Evolutionary conservation across 2,113 vertebrate genomes (phyloP).

Genomic region (Elgaria multicarinata): DNA sequence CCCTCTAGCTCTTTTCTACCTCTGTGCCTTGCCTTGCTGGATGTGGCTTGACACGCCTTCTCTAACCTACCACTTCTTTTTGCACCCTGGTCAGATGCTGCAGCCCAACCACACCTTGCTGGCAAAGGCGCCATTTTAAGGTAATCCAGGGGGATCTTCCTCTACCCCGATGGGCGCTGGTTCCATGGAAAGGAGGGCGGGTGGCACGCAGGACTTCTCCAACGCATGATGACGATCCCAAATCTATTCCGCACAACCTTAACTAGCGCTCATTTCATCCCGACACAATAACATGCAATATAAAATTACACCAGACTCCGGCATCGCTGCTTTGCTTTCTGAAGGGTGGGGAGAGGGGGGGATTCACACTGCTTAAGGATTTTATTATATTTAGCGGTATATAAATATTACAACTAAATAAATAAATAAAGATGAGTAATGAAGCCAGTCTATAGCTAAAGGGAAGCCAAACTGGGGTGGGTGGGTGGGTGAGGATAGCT

Average conservation of each 20-base stretch:
- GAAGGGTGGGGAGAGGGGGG: too few relatives aligned
- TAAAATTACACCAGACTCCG: slow-evolving; percentile 11
- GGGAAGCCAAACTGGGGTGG: slow-evolving; percentile 3
- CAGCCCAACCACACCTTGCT: background rate
- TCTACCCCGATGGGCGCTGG: too few relatives aligned
- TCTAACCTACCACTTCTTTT: background rate
- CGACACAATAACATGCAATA: too few relatives aligned
- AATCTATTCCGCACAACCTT: background rate
- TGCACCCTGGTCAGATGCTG: background rate
- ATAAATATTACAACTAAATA: too few relatives aligned
- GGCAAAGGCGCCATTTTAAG: background rate
- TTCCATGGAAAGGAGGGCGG: background rate
- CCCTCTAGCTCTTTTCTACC: background rate
- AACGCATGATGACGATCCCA: fast-evolving
- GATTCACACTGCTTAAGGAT: background rate
- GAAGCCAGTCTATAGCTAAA: background rate
- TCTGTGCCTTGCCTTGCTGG: background rate
- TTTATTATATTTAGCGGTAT: too few relatives aligned
- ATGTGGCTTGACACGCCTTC: background rate
- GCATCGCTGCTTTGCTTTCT: background rate
- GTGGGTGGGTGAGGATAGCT: background rate
- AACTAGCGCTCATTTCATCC: background rate
- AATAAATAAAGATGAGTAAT: background rate
- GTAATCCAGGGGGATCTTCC: background rate
- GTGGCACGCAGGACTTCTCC: background rate